These are phyloP conservation scores for Eulemur coronatus DNA, from an alignment of 2,797 vertebrate species.

Conservation along the genomic window DNA sequence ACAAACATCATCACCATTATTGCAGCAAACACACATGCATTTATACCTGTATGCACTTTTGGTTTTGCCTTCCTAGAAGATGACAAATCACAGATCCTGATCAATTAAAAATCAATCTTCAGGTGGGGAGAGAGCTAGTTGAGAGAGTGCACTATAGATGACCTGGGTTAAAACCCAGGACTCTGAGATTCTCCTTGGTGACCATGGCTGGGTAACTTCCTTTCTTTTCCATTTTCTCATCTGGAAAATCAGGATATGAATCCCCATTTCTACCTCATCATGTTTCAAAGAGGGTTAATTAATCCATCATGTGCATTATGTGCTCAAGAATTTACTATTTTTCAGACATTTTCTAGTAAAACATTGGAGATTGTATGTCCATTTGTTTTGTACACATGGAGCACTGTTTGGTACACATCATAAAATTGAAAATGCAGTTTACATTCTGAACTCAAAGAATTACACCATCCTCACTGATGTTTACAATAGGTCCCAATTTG, in stretches of 20 bases:
- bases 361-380: slow-evolving; percentile 62
- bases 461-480: slow-evolving; percentile 70
- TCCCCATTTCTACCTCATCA: slow-evolving; percentile 61
- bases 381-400: slow-evolving; percentile 76
- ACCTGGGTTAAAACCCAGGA: slow-evolving; percentile 13
- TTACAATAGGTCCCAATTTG: slow-evolving; percentile 77
- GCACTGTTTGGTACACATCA: slow-evolving; percentile 74
- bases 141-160: background rate
- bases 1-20: background rate
- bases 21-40: slow-evolving; percentile 18
- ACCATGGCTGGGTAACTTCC: slow-evolving; percentile 33
- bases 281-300: slow-evolving; percentile 77
- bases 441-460: slow-evolving; percentile 75
- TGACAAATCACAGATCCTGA: background rate
- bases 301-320: slow-evolving; percentile 69
- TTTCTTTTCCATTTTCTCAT: slow-evolving; percentile 71
- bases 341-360: slow-evolving; percentile 77
- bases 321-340: slow-evolving; percentile 74
- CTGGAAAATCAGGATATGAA: slow-evolving; percentile 63
- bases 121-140: background rate
- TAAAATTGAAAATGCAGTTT: slow-evolving; percentile 77
- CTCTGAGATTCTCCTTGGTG: background rate
- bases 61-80: slow-evolving; percentile 23
- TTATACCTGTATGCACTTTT: slow-evolving; percentile 28
- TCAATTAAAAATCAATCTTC: slow-evolving; percentile 21